Base-by-base conservation (phyloP, 2,888 invertebrate genomes). In the Stomorhina lunata region DNA sequence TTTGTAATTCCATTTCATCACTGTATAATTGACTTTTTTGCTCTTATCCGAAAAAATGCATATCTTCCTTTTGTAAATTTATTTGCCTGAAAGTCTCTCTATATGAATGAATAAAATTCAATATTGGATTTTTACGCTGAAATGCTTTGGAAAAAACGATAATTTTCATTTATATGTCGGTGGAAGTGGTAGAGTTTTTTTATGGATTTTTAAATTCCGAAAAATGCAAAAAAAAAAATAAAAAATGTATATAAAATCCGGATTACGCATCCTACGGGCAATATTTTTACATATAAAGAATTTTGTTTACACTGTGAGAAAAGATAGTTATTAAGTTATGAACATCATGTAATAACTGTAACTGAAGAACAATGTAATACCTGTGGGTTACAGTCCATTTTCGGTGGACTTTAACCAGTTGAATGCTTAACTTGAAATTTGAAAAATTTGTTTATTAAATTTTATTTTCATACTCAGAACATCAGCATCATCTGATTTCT, bases 101-200 rank as follows among this genome's bases (percentile, higher is more conserved):
- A 29, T 53, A 55, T 55, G 65, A 87, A 87, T 89, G 89, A 90
- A 88, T 90, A 88, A 89, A 79, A 90, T 90, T 87, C 88, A 88
- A 89, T 89, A 89, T 90, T 88, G 89, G 87, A 89, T 88, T 89
- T 89, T 89, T 86, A 88, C 90, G 90, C 90, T 87, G 87, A 90
- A 90, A 90, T 90, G 89, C 87, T 86, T 88, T 87, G 89, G 89
- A 90, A 90, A 89, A 88, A 88, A 76, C 71, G 88, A 89, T 89
- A 79, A 82, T 89, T 89, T 88, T 88, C 89, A 89, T 89, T 89
- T 88, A 87, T 88, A 88, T 88, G 78, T 88, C 87, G 87, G 86
- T 88, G 88, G 88, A 88, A 88, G 87, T 66, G 17, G 66, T n/a
- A 65, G 45, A 15, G 29, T 63, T 43, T 63, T 61, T 65, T 57